Conservation (phyloP, 2,113 vertebrate genomes). For the Ramphastos sulfuratus region DNA sequence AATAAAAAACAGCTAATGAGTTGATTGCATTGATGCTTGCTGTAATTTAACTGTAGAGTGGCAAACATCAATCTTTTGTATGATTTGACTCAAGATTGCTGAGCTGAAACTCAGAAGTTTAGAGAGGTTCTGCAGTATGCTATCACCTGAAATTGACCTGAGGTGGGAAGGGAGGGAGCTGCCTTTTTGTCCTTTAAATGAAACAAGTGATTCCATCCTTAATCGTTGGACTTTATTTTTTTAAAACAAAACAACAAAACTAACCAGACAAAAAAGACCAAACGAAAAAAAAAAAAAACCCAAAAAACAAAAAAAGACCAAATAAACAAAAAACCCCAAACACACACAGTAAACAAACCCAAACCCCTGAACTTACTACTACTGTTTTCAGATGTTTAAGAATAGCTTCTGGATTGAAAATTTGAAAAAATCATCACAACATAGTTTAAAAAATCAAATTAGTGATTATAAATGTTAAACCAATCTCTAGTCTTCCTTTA, state of each 20-base stretch:
- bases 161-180: not conserved
- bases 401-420: not conserved
- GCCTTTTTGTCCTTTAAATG: constrained; percentile 5
- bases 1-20: constrained; percentile 63
- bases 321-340: too few relatives aligned
- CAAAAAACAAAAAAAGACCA: too few relatives aligned
- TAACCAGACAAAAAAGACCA: not conserved
- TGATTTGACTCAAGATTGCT: constrained; percentile 36
- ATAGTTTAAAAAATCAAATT: not conserved
- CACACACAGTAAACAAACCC: not conserved
- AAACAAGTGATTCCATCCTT: constrained; percentile 5
- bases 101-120: constrained; percentile 53
- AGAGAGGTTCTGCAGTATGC: constrained; percentile 6
- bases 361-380: not conserved
- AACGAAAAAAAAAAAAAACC: too few relatives aligned
- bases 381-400: not conserved
- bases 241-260: not conserved
- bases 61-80: constrained; percentile 60
- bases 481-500: not conserved
- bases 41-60: constrained; percentile 57
- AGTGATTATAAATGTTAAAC: not conserved
- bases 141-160: constrained; percentile 19
- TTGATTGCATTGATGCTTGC: constrained; percentile 68
- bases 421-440: not conserved
- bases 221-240: constrained; percentile 4